Conservation (phyloP, 1,140 invertebrate species). For the Heliconius nattereri region DNA sequence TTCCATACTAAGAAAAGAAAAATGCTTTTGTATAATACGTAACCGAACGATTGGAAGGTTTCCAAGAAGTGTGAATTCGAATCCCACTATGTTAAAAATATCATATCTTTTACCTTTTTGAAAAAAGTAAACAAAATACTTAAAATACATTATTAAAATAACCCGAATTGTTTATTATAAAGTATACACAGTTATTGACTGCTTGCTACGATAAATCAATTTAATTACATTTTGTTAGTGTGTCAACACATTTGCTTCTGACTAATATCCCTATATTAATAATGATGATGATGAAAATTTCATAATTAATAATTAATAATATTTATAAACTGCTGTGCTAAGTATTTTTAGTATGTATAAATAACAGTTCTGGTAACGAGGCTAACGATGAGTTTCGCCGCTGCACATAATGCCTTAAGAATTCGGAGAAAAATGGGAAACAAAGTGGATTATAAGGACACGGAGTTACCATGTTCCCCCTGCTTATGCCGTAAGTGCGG, state of each 20-base stretch:
- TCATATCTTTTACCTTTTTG: too few relatives aligned
- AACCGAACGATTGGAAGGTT: too few relatives aligned
- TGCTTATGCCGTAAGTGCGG: not conserved
- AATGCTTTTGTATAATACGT: too few relatives aligned
- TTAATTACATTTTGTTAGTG: not conserved
- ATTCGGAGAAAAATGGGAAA: not conserved
- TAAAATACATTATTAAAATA: not conserved
- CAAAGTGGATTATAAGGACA: not conserved
- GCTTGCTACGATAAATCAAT: not conserved
- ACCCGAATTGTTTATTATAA: not conserved
- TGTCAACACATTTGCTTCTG: conserved; percentile 1
- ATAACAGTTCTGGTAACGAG: not conserved
- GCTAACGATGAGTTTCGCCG: not conserved
- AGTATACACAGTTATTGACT: not conserved
- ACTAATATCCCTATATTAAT: not conserved
- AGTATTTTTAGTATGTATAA: too few relatives aligned
- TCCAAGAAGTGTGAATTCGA: too few relatives aligned
- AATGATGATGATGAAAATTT: conserved; percentile 7
- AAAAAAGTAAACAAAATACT: too few relatives aligned
- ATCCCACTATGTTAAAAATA: too few relatives aligned
- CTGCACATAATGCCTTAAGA: not conserved
- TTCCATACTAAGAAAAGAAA: too few relatives aligned
- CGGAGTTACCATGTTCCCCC: not conserved
- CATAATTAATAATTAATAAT: not conserved
- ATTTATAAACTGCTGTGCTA: not conserved